Evolutionary conservation across 2,888 invertebrate genomes (phyloP).

Genomic region (Hetaerina titia): DNA sequence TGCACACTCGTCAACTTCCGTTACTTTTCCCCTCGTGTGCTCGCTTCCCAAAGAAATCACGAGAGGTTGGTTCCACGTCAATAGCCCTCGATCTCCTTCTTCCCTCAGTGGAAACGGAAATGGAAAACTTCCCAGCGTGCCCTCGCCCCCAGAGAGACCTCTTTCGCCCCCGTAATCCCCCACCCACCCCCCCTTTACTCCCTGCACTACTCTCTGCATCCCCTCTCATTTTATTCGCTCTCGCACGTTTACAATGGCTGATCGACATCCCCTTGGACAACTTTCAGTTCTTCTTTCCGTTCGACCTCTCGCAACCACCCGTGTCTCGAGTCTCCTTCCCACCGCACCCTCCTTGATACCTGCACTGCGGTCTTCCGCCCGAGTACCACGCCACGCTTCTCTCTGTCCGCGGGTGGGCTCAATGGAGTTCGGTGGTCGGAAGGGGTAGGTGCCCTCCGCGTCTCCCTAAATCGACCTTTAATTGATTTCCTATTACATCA

Average conservation of each 20-base stretch:
- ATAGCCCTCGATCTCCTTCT: not conserved
- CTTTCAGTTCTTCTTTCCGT: not conserved
- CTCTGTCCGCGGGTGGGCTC: too few species aligned
- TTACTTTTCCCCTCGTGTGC: not conserved
- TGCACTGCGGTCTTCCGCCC: not conserved
- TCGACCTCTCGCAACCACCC: not conserved
- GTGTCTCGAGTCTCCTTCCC: not conserved
- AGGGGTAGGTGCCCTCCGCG: too few species aligned
- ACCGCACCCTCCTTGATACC: not conserved
- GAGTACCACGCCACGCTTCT: too few species aligned
- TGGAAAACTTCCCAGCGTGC: not conserved
- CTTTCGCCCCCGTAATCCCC: not conserved
- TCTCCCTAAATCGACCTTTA: too few species aligned
- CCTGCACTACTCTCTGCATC: not conserved
- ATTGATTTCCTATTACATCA: too few species aligned
- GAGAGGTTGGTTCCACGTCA: not conserved
- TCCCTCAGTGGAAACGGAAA: not conserved
- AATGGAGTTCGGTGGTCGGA: too few species aligned
- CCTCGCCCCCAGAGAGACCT: not conserved
- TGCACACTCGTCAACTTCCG: not conserved
- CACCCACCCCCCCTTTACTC: not conserved
- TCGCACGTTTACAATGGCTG: not conserved
- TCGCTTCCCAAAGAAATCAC: constrained; percentile 9
- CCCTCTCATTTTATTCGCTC: not conserved
- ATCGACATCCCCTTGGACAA: not conserved